Conservation (phyloP, 2,888 invertebrate genomes). For the Colostygia pectinataria region DNA sequence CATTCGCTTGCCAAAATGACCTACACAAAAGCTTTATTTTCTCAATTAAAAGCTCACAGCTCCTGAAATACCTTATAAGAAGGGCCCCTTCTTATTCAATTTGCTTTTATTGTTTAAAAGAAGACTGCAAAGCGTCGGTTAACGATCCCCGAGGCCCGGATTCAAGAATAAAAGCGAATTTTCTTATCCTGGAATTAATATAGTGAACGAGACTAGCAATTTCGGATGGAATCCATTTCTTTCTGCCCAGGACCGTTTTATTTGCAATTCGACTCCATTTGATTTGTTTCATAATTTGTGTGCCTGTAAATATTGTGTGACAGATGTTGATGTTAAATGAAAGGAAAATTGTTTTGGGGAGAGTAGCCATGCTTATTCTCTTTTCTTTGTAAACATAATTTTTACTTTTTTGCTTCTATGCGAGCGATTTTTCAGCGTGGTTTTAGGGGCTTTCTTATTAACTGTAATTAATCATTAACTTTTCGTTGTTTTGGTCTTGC, state of each 20-base stretch:
- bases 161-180: slow-evolving; percentile 49
- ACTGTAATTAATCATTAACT: slow-evolving; percentile 56
- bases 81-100: slow-evolving; percentile 55
- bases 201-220: slow-evolving; percentile 51
- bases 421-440: no score
- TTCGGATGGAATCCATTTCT: slow-evolving; percentile 42
- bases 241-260: slow-evolving; percentile 39
- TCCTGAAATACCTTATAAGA: slow-evolving; percentile 47
- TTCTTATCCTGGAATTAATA: slow-evolving; percentile 54
- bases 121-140: slow-evolving; percentile 54
- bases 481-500: slow-evolving; percentile 37
- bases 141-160: slow-evolving; percentile 45
- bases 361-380: not conserved
- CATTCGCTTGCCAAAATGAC: slow-evolving; percentile 33
- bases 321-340: slow-evolving; percentile 4
- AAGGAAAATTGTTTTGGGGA: not conserved
- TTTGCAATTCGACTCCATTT: slow-evolving; percentile 41
- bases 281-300: slow-evolving; percentile 37
- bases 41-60: slow-evolving; percentile 49
- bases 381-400: not conserved
- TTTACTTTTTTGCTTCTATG: no score
- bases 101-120: slow-evolving; percentile 64
- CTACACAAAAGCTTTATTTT: slow-evolving; percentile 44
- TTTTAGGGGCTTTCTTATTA: no score
- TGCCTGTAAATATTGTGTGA: slow-evolving; percentile 8